These are phyloP conservation scores for Butastur rufipennis DNA, from an alignment of 2,113 vertebrate species.

Conservation along the genomic window DNA sequence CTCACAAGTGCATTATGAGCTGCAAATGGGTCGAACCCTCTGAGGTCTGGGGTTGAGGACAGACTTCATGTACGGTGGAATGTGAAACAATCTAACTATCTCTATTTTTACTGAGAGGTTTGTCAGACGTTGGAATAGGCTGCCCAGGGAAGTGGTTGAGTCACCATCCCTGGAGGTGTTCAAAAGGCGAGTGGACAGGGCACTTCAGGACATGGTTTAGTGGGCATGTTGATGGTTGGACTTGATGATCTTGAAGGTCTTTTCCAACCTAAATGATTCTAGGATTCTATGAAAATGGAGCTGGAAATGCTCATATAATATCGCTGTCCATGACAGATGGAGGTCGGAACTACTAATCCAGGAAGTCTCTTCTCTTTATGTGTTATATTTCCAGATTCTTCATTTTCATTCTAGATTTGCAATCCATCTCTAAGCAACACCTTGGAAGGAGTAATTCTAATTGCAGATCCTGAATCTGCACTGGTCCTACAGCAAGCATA, in stretches of 20 bases:
- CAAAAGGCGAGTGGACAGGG: no score
- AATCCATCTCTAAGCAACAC: background rate
- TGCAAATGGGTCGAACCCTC: background rate
- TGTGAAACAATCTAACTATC: background rate
- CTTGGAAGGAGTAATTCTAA: background rate
- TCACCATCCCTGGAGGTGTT: no score
- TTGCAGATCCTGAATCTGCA: background rate
- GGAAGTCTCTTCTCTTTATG: background rate
- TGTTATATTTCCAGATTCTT: background rate
- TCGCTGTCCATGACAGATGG: background rate
- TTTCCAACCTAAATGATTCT: no score
- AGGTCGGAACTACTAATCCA: background rate
- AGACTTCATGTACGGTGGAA: background rate
- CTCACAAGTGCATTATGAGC: background rate
- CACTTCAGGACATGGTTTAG: no score
- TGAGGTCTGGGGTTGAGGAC: background rate
- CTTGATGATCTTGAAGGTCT: no score
- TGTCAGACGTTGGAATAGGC: no score
- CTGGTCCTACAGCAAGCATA: fast-evolving
- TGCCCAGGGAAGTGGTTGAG: no score
- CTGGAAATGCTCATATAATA: background rate
- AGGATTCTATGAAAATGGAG: background rate
- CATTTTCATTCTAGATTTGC: background rate
- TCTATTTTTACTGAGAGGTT: background rate
- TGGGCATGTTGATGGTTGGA: no score